Conservation (phyloP, 2,888 invertebrate genomes). For the Ormyrus thymus region DNA sequence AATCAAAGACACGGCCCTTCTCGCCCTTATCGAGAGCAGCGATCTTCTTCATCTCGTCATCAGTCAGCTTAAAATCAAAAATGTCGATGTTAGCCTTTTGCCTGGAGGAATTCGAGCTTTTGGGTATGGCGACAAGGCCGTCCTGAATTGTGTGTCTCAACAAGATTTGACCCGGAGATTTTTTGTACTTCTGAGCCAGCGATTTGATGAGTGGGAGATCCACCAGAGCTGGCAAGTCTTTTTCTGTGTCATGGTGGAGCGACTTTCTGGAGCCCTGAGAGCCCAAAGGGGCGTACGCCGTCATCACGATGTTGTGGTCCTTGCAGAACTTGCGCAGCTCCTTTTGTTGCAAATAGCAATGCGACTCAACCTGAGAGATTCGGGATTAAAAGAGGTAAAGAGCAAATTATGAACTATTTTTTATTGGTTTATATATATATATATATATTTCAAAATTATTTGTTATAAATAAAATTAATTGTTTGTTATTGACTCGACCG, state of each 20-base stretch:
- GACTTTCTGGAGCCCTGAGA: slow-evolving; percentile 80
- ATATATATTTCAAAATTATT: no score
- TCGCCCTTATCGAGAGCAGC: slow-evolving; percentile 79
- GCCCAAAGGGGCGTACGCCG: slow-evolving; percentile 83
- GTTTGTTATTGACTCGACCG: no score
- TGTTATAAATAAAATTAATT: no score
- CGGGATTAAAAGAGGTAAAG: no score
- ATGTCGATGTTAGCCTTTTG: slow-evolving; percentile 83
- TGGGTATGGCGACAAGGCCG: slow-evolving; percentile 85
- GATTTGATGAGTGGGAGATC: slow-evolving; percentile 78
- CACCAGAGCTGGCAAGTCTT: slow-evolving; percentile 78
- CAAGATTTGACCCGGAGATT: slow-evolving; percentile 83
- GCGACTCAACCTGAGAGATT: slow-evolving; percentile 79
- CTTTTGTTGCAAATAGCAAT: slow-evolving; percentile 85
- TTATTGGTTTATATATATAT: no score
- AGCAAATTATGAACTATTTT: no score
- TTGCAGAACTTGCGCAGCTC: slow-evolving; percentile 80
- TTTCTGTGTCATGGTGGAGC: slow-evolving; percentile 66
- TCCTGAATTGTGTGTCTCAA: slow-evolving; percentile 82
- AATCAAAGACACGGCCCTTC: slow-evolving; percentile 82
- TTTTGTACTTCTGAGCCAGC: slow-evolving; percentile 79
- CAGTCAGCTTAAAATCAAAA: slow-evolving; percentile 79
- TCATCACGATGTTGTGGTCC: slow-evolving; percentile 80
- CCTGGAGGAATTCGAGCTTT: slow-evolving; percentile 83
- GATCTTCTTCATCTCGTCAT: slow-evolving; percentile 77